Evolutionary conservation across 2,888 invertebrate genomes (phyloP).

Genomic region (Eremobia ochroleuca): DNA sequence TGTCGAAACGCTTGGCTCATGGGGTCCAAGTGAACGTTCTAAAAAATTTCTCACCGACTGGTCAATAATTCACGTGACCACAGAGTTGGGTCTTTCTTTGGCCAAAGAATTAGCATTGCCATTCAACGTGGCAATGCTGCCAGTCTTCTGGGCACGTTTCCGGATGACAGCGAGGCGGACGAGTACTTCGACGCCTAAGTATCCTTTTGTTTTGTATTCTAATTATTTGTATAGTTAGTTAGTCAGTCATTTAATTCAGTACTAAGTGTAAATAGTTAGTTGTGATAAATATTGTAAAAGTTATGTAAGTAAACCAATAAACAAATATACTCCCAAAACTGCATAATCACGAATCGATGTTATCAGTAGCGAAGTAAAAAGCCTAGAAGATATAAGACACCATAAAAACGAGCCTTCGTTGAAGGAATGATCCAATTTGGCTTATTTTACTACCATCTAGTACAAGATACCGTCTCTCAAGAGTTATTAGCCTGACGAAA

Average conservation of each 20-base stretch:
- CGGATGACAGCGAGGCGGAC: background rate
- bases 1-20: too few relatives aligned
- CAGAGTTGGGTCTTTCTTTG: background rate
- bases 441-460: conserved; percentile 86
- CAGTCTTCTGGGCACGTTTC: background rate
- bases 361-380: conserved; percentile 75
- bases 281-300: background rate
- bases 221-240: background rate
- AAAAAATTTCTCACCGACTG: background rate
- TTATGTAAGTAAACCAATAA: conserved; percentile 10
- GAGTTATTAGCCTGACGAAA: conserved; percentile 86
- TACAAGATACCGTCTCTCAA: conserved; percentile 78
- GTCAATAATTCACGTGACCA: background rate
- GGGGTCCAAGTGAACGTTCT: background rate
- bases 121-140: background rate
- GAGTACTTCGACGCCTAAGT: background rate
- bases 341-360: conserved; percentile 70
- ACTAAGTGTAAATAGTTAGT: background rate
- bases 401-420: conserved; percentile 79
- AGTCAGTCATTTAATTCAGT: background rate
- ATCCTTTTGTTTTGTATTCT: too few relatives aligned
- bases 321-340: conserved; percentile 31
- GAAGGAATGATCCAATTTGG: conserved; percentile 86
- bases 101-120: background rate
- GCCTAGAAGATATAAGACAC: conserved; percentile 79